Conservation (phyloP, 2,888 invertebrate genomes). For the Cerastis rubricosa region DNA sequence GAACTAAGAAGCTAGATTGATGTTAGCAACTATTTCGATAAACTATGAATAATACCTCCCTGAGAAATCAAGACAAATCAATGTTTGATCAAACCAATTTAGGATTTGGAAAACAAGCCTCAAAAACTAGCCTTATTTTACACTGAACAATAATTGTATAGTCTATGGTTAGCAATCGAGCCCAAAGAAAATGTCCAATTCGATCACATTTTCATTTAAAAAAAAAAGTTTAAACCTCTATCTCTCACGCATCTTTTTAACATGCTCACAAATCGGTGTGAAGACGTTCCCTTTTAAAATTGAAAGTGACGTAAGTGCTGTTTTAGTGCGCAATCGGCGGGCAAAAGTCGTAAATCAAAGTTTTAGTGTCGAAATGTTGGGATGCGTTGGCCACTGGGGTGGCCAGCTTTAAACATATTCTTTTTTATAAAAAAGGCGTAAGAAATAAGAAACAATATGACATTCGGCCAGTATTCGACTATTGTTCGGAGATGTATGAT, state of each 20-base stretch:
- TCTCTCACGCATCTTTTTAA: background rate
- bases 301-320: slow-evolving; percentile 91
- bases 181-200: background rate
- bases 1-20: background rate
- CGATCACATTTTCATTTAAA: background rate
- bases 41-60: background rate
- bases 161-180: background rate
- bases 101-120: background rate
- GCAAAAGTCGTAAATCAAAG: slow-evolving; percentile 89
- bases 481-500: slow-evolving; percentile 84
- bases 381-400: slow-evolving; percentile 90
- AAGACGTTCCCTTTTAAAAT: slow-evolving; percentile 86
- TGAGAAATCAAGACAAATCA: background rate
- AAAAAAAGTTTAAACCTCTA: too few species aligned
- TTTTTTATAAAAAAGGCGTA: slow-evolving; percentile 72
- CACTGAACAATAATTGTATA: background rate
- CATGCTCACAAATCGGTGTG: slow-evolving; percentile 75
- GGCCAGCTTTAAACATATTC: slow-evolving; percentile 82
- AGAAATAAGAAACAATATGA: slow-evolving; percentile 87
- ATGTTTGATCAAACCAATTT: background rate
- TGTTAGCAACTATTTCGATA: background rate
- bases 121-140: background rate
- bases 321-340: slow-evolving; percentile 90
- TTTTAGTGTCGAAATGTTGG: slow-evolving; percentile 90
- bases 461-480: slow-evolving; percentile 82